Evolutionary conservation across 2,888 invertebrate genomes (phyloP).

Genomic region (Margaritifera margaritifera): DNA sequence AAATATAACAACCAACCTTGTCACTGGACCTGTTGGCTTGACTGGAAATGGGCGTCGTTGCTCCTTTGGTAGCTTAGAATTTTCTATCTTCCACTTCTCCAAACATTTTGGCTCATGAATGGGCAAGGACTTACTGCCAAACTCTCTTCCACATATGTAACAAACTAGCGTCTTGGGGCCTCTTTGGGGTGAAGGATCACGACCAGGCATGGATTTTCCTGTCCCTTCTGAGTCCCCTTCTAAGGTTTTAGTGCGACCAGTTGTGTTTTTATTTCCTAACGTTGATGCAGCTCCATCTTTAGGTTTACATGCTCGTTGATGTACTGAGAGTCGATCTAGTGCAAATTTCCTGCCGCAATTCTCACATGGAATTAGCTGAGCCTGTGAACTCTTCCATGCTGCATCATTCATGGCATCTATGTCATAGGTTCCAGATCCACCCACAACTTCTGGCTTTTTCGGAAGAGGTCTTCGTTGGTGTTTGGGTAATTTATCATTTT

Average conservation of each 20-base stretch:
- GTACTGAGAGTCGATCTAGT: slow-evolving; percentile 79
- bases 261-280: too few species aligned
- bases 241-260: too few species aligned
- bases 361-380: slow-evolving; percentile 78
- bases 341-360: slow-evolving; percentile 81
- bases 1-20: slow-evolving; percentile 12
- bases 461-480: slow-evolving; percentile 77
- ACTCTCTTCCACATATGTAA: slow-evolving; percentile 80
- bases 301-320: slow-evolving; percentile 76
- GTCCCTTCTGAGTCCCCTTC: not conserved
- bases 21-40: slow-evolving; percentile 73
- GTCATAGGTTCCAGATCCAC: slow-evolving; percentile 51
- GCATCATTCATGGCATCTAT: slow-evolving; percentile 76
- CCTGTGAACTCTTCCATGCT: slow-evolving; percentile 77
- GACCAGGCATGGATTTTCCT: slow-evolving; percentile 17
- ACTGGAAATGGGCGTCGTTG: slow-evolving; percentile 77
- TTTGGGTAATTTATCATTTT: slow-evolving; percentile 78
- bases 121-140: slow-evolving; percentile 78
- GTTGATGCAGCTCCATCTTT: too few species aligned
- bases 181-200: slow-evolving; percentile 14
- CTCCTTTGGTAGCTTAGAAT: slow-evolving; percentile 76
- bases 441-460: slow-evolving; percentile 75
- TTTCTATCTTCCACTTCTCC: slow-evolving; percentile 79
- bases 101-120: slow-evolving; percentile 82
- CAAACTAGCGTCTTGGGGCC: slow-evolving; percentile 75